Conservation (phyloP, 2,113 vertebrate genomes). For the Regulus satrapa region DNA sequence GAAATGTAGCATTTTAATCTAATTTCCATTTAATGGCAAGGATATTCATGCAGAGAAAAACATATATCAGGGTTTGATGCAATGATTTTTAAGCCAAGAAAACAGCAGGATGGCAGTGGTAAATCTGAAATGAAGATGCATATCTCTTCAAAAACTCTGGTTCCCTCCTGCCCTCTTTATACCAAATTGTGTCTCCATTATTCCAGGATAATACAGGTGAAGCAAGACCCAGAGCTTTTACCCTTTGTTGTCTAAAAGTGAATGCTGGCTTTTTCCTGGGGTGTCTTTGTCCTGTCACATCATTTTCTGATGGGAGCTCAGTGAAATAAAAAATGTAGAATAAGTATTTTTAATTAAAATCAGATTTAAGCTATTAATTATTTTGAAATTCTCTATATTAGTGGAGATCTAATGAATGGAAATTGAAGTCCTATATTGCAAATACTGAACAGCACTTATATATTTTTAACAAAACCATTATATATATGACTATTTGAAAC, state of each 20-base stretch:
- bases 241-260: neutral
- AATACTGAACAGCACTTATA: conserved; percentile 31
- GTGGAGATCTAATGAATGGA: conserved; percentile 24
- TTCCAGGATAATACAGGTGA: neutral
- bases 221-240: neutral
- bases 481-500: conserved; percentile 20
- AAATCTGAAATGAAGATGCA: conserved; percentile 26
- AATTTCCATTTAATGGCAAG: conserved; percentile 39
- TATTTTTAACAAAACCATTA: conserved; percentile 43
- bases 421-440: conserved; percentile 39
- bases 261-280: neutral
- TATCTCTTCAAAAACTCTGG: neutral
- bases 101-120: conserved; percentile 23
- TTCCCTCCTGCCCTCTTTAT: neutral
- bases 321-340: neutral
- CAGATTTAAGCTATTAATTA: conserved; percentile 33
- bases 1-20: conserved; percentile 33
- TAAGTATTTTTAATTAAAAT: conserved; percentile 51
- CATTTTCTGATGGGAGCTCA: neutral
- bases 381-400: conserved; percentile 29
- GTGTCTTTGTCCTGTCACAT: conserved; percentile 19
- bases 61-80: neutral
- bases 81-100: conserved; percentile 48
- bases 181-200: neutral
- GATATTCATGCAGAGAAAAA: conserved; percentile 29